Evolutionary conservation across 2,113 vertebrate genomes (phyloP).

Genomic region (Eublepharis macularius): DNA sequence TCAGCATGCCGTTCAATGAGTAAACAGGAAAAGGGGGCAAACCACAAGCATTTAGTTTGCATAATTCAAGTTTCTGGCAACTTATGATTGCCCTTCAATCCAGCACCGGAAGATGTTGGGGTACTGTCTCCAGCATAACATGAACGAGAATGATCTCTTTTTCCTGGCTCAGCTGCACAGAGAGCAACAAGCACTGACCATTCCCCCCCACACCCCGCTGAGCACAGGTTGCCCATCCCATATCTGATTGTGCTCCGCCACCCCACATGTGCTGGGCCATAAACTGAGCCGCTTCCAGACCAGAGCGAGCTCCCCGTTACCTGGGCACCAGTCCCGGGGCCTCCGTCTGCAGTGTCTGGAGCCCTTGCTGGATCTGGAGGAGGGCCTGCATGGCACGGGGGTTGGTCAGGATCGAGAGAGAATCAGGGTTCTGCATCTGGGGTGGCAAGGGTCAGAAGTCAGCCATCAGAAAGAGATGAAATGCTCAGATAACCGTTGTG

Average conservation of each 20-base stretch:
- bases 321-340: slow-evolving; percentile 95
- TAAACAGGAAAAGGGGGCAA: background rate
- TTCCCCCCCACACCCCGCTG: no score
- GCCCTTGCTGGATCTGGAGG: slow-evolving; percentile 97
- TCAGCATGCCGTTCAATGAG: background rate
- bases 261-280: background rate
- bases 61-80: background rate
- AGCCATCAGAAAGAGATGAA: no score
- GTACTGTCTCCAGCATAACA: no score
- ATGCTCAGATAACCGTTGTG: no score
- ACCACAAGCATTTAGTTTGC: background rate
- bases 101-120: background rate
- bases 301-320: slow-evolving; percentile 58
- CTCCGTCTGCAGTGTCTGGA: slow-evolving; percentile 96
- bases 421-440: slow-evolving; percentile 99
- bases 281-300: background rate
- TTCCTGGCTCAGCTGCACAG: no score
- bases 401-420: slow-evolving; percentile 94
- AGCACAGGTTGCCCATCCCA: background rate
- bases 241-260: rapidly evolving
- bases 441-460: background rate
- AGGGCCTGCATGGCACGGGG: slow-evolving; percentile 97
- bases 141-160: no score
- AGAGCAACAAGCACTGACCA: no score
- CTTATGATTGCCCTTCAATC: background rate